Conservation (phyloP, 2,113 vertebrate genomes). For the Cranoglanis bouderius region DNA sequence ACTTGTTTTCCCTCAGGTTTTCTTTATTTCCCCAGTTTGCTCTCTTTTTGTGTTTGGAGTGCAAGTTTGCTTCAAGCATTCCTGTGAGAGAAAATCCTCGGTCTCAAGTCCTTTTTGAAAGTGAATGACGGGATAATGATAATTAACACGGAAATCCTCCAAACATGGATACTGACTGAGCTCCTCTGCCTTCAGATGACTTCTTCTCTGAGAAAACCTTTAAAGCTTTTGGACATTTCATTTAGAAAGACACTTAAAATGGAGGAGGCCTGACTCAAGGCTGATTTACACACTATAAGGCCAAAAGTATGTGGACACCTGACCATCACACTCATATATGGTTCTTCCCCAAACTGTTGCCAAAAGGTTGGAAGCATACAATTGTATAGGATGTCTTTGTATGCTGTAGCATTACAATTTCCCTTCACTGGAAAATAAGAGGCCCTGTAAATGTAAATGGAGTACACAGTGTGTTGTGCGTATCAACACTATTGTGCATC, state of each 20-base stretch:
- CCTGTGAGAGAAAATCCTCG: background rate
- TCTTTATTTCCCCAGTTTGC: background rate
- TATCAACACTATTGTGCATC: background rate
- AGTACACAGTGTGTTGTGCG: background rate
- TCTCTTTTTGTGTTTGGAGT: constrained; percentile 4
- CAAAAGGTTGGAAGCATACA: background rate
- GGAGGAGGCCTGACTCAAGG: background rate
- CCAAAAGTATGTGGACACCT: background rate
- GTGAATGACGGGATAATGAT: too few relatives aligned
- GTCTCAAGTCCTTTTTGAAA: background rate
- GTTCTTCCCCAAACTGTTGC: background rate
- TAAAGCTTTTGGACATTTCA: background rate
- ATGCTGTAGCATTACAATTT: background rate
- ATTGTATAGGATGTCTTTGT: background rate
- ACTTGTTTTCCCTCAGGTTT: constrained; percentile 40
- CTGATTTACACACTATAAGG: background rate
- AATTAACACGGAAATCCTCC: constrained; percentile 22
- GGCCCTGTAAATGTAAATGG: too few relatives aligned
- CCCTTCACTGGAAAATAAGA: background rate
- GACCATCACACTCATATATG: background rate
- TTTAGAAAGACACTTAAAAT: background rate
- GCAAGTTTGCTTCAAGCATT: constrained; percentile 8
- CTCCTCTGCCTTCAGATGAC: background rate
- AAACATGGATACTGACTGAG: background rate
- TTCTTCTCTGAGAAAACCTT: background rate